Percentiles rank a stretch among this genome's conserved stretches.
phyloP scores from a whole-genome alignment of 2,113 vertebrate genomes.

The Suncus etruscus region DNA sequence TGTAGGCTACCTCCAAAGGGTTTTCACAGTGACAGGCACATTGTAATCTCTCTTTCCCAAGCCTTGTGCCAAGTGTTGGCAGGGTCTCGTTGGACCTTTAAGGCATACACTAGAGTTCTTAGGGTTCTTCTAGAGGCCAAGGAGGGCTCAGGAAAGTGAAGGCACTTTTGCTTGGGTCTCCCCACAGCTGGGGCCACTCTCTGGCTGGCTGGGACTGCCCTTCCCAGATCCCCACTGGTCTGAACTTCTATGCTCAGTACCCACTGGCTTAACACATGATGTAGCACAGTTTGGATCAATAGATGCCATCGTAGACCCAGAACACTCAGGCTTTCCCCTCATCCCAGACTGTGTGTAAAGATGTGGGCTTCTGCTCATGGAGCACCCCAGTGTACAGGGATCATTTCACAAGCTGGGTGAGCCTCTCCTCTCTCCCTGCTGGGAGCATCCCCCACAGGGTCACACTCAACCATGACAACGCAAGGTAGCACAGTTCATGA shows the following conservation, averaged over 20 bases:
- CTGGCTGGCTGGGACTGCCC: neutral
- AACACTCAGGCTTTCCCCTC: too few species aligned
- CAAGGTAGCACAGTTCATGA: too few species aligned
- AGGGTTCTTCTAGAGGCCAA: neutral
- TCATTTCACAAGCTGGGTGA: neutral
- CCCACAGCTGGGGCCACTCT: neutral
- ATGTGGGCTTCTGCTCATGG: too few species aligned
- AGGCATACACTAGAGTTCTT: neutral
- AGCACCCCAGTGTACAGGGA: too few species aligned
- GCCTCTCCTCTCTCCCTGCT: neutral
- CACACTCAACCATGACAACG: neutral
- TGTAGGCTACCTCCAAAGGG: neutral
- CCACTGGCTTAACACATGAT: too few species aligned
- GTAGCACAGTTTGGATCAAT: too few species aligned
- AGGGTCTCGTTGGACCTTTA: neutral
- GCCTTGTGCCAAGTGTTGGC: neutral
- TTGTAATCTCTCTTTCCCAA: neutral
- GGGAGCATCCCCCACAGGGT: too few species aligned
- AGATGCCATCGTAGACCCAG: too few species aligned
- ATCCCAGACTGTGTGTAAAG: too few species aligned
- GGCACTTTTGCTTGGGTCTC: neutral
- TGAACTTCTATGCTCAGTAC: neutral
- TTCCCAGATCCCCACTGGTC: neutral
- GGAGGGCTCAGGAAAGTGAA: slow-evolving; percentile 33
- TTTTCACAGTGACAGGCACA: neutral